Conservation (phyloP, 2,113 vertebrate species). For the Paracanthobrama guichenoti region DNA sequence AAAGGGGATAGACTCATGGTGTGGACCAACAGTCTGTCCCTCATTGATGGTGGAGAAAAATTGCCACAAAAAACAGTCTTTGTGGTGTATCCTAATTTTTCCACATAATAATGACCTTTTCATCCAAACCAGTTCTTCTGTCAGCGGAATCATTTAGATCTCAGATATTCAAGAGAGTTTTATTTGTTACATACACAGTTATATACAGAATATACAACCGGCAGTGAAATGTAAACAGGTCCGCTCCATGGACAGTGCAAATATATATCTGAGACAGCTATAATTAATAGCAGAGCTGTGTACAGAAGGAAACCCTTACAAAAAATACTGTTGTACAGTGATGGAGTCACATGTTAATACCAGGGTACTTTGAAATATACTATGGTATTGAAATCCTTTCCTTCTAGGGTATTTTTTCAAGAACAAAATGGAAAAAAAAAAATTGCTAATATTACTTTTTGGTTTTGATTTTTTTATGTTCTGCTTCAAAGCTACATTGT, state of each 20-base stretch:
- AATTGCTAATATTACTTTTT: neutral
- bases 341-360: neutral
- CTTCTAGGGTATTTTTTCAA: neutral
- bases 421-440: neutral
- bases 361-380: neutral
- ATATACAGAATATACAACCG: no score
- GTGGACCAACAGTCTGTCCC: neutral
- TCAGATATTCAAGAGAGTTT: no score
- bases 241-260: no score
- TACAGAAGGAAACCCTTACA: neutral
- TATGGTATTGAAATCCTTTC: neutral
- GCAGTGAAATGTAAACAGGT: no score
- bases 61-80: neutral
- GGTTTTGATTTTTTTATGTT: neutral
- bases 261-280: neutral
- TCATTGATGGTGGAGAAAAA: neutral
- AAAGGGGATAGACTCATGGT: slow-evolving; percentile 24
- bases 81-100: slow-evolving; percentile 19
- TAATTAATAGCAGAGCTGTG: neutral
- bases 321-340: neutral
- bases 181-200: no score
- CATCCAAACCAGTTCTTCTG: neutral
- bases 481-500: neutral
- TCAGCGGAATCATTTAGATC: neutral
- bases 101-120: neutral